Conservation (phyloP, 2,113 vertebrate species). For the Epinephelus lanceolatus region DNA sequence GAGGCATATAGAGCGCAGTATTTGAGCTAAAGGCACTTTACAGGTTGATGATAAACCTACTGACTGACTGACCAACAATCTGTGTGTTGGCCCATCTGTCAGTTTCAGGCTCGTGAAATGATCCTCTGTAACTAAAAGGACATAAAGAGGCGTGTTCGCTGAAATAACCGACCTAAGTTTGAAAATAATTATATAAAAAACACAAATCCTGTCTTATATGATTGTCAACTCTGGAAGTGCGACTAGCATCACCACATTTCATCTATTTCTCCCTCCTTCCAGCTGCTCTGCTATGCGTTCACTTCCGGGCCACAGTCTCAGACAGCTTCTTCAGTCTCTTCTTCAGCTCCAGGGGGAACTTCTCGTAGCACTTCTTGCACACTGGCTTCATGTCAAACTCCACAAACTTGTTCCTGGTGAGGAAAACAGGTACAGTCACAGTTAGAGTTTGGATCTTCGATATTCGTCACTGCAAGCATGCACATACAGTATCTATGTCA, state of each 20-base stretch:
- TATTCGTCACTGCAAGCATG: not conserved
- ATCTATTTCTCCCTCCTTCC: not conserved
- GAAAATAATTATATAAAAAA: constrained; percentile 20
- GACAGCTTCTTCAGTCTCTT: constrained; percentile 99
- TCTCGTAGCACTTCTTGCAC: constrained; percentile 99
- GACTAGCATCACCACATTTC: not conserved
- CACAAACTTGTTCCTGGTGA: constrained; percentile 97
- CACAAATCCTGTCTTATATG: constrained; percentile 2
- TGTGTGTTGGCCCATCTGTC: constrained; percentile 2
- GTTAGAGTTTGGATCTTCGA: not conserved
- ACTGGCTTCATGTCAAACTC: constrained; percentile 99
- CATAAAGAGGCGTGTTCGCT: constrained; percentile 9
- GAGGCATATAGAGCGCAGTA: constrained; percentile 46
- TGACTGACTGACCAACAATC: constrained; percentile 7
- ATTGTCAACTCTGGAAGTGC: constrained; percentile 24
- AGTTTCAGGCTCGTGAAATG: constrained; percentile 41
- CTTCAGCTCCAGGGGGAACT: constrained; percentile 98
- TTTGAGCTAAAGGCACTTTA: constrained; percentile 57
- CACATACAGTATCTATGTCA: not conserved
- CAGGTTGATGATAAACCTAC: constrained; percentile 18
- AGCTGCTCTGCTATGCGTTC: constrained; percentile 35
- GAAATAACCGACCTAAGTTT: constrained; percentile 31
- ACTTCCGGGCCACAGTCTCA: constrained; percentile 96
- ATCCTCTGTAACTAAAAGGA: constrained; percentile 20
- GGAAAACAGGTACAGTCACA: not conserved